Conservation (phyloP, 1,140 invertebrate species). For the Penaeus indicus region DNA sequence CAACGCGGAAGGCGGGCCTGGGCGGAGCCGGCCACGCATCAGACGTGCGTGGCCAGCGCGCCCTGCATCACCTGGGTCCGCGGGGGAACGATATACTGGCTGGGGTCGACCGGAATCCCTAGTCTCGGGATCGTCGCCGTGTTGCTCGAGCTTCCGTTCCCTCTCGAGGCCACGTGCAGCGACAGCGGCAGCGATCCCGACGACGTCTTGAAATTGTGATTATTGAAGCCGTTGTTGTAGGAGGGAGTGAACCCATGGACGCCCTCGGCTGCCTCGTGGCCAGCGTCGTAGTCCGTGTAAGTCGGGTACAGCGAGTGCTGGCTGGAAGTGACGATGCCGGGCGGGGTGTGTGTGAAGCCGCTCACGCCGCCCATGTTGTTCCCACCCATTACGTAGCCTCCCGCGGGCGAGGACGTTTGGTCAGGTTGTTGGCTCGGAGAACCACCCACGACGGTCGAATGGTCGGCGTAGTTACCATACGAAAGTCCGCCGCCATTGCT, state of each 20-base stretch:
- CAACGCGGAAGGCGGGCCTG: too few species aligned
- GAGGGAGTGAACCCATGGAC: constrained; percentile 42
- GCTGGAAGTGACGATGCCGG: constrained; percentile 47
- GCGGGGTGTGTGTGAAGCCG: constrained; percentile 48
- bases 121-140: constrained; percentile 54
- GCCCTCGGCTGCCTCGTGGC: constrained; percentile 47
- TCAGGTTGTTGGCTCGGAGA: background rate
- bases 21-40: constrained; percentile 24
- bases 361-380: constrained; percentile 11
- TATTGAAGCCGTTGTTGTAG: constrained; percentile 59
- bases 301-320: constrained; percentile 56
- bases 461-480: constrained; percentile 48
- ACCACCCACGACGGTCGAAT: constrained; percentile 13
- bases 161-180: constrained; percentile 49
- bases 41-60: constrained; percentile 65
- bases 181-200: constrained; percentile 55
- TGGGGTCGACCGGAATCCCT: constrained; percentile 64
- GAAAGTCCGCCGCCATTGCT: constrained; percentile 34
- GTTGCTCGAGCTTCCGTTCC: constrained; percentile 40
- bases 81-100: constrained; percentile 66
- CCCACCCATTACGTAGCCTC: constrained; percentile 48
- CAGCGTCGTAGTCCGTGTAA: constrained; percentile 50
- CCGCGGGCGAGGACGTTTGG: constrained; percentile 34
- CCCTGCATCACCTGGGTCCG: constrained; percentile 65
- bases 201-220: constrained; percentile 56